Conservation (phyloP, 2,797 vertebrate genomes). For the Mastacembelus armatus region DNA sequence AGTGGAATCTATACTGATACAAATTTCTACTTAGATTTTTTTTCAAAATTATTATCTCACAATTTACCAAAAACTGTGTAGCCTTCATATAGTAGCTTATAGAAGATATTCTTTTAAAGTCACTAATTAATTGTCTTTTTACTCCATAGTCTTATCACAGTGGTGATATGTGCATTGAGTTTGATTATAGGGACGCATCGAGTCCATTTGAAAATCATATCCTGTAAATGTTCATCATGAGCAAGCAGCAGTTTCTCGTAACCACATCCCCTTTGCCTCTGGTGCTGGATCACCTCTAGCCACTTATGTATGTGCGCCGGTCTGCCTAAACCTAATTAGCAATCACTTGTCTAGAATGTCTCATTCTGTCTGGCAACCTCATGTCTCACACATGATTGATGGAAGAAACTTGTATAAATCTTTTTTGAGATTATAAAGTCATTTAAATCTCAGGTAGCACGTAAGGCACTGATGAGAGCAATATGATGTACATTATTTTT, state of each 20-base stretch:
- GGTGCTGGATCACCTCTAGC: slow-evolving; percentile 54
- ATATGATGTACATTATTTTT: neutral
- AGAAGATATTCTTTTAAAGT: slow-evolving; percentile 1
- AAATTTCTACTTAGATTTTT: neutral
- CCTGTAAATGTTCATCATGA: slow-evolving; percentile 54
- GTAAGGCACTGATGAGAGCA: neutral
- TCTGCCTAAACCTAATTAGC: slow-evolving; percentile 50
- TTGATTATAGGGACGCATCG: slow-evolving; percentile 43
- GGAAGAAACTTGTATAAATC: neutral
- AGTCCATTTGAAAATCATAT: slow-evolving; percentile 42
- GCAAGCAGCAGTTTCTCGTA: slow-evolving; percentile 39
- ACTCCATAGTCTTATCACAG: slow-evolving; percentile 10
- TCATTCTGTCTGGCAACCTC: slow-evolving; percentile 7
- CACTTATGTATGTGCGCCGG: slow-evolving; percentile 35
- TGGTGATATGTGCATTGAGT: slow-evolving; percentile 11
- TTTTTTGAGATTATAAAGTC: slow-evolving; percentile 12
- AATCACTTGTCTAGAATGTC: slow-evolving; percentile 7
- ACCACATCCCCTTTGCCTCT: slow-evolving; percentile 33
- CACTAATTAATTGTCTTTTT: slow-evolving; percentile 11
- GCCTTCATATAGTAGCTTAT: slow-evolving; percentile 1
- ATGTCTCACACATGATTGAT: slow-evolving; percentile 5
- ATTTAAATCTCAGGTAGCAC: neutral
- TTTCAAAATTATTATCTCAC: neutral
- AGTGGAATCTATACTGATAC: too few species aligned
- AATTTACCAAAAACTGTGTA: neutral